Evolutionary conservation across 2,113 vertebrate genomes (phyloP).

Genomic region (Oreotrochilus melanogaster): DNA sequence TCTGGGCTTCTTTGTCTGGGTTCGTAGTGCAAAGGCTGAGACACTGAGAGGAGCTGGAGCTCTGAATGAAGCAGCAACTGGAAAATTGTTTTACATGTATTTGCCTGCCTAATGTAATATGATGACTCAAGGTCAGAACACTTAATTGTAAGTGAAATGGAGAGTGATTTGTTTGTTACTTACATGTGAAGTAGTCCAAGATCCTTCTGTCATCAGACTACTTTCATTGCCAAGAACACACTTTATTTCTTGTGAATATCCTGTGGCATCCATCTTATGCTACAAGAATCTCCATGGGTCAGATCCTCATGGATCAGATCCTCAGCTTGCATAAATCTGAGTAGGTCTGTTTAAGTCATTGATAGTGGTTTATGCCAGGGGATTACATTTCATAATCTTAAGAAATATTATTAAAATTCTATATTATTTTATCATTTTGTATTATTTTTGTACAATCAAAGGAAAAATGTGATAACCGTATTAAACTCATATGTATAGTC

Average conservation of each 20-base stretch:
- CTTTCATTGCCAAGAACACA: conserved; percentile 17
- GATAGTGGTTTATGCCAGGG: neutral
- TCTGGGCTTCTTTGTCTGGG: neutral
- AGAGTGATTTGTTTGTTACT: conserved; percentile 22
- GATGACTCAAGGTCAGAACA: conserved; percentile 12
- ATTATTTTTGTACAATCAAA: neutral
- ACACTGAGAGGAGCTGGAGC: neutral
- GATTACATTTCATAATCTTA: neutral
- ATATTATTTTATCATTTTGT: neutral
- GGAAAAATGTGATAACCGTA: neutral
- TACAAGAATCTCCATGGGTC: neutral
- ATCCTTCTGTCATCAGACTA: conserved; percentile 10
- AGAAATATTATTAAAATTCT: neutral
- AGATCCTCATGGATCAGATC: neutral
- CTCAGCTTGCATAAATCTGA: neutral
- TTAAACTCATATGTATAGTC: neutral
- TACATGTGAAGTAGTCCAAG: neutral
- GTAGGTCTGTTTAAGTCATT: neutral
- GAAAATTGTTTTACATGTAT: neutral
- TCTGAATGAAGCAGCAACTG: neutral
- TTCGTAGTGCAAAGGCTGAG: neutral
- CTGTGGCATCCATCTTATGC: neutral
- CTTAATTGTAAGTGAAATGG: conserved; percentile 22
- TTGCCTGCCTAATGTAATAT: neutral
- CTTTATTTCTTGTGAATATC: conserved; percentile 10